phyloP scores from a whole-genome alignment of 2,888 invertebrate genomes.

The Lepidonotus clava region DNA sequence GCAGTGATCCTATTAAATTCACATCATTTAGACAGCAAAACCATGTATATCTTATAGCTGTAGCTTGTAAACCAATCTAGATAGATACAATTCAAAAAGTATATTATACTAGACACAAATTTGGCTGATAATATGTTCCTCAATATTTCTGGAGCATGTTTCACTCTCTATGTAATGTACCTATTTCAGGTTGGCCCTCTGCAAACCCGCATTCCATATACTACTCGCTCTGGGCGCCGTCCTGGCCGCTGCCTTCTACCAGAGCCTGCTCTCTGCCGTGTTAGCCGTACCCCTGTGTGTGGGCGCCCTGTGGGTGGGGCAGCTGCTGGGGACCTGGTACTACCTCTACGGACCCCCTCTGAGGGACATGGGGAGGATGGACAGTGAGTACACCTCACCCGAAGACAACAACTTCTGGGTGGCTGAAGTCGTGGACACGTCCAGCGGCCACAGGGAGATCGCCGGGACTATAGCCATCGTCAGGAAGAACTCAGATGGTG shows the following conservation, averaged over 20 bases:
- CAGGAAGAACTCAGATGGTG: background rate
- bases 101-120: too few relatives aligned
- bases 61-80: too few relatives aligned
- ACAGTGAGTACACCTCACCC: constrained; percentile 11
- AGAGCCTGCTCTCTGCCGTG: background rate
- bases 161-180: too few relatives aligned
- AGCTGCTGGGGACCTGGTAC: constrained; percentile 18
- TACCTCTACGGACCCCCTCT: constrained; percentile 54
- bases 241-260: background rate
- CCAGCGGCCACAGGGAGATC: background rate
- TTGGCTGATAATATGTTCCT: too few relatives aligned
- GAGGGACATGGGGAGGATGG: constrained; percentile 30
- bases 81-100: too few relatives aligned
- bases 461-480: constrained; percentile 54
- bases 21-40: too few relatives aligned
- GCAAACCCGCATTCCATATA: constrained; percentile 27
- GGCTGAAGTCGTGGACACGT: constrained; percentile 2
- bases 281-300: background rate
- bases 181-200: constrained; percentile 22
- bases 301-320: background rate
- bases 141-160: too few relatives aligned
- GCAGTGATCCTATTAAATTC: too few relatives aligned
- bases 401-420: constrained; percentile 53
- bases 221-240: background rate
- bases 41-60: too few relatives aligned